Conservation (phyloP, 2,113 vertebrate genomes). For the Pseudonaja textilis region DNA sequence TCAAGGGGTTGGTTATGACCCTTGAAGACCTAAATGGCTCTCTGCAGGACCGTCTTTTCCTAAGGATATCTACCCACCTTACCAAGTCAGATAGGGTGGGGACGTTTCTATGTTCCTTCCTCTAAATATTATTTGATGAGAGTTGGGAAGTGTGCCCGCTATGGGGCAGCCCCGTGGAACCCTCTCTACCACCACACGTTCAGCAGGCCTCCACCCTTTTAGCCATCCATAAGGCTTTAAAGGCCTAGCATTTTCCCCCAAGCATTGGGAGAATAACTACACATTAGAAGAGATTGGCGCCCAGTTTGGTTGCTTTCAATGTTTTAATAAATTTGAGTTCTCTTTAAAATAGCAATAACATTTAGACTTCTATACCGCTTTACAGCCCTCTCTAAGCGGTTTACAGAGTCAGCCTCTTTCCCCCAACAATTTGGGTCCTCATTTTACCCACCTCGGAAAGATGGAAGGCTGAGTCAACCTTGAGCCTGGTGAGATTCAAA, state of each 20-base stretch:
- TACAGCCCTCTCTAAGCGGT: too few relatives aligned
- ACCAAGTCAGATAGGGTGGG: neutral
- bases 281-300: neutral
- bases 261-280: neutral
- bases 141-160: neutral
- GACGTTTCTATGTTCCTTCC: neutral
- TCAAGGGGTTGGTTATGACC: neutral
- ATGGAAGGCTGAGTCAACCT: too few relatives aligned
- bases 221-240: neutral
- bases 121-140: neutral
- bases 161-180: neutral
- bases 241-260: too few relatives aligned
- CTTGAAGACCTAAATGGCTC: neutral
- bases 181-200: neutral
- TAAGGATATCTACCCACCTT: neutral
- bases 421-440: too few relatives aligned
- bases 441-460: too few relatives aligned
- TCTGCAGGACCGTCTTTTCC: neutral
- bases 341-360: too few relatives aligned
- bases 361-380: too few relatives aligned
- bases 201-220: neutral
- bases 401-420: too few relatives aligned
- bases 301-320: too few relatives aligned
- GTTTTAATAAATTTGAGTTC: too few relatives aligned
- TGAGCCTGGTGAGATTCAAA: too few relatives aligned